Percentiles rank a stretch among this genome's conserved stretches.
Conservation (phyloP, 2,888 invertebrate species). For the Sepiola atlantica region DNA sequence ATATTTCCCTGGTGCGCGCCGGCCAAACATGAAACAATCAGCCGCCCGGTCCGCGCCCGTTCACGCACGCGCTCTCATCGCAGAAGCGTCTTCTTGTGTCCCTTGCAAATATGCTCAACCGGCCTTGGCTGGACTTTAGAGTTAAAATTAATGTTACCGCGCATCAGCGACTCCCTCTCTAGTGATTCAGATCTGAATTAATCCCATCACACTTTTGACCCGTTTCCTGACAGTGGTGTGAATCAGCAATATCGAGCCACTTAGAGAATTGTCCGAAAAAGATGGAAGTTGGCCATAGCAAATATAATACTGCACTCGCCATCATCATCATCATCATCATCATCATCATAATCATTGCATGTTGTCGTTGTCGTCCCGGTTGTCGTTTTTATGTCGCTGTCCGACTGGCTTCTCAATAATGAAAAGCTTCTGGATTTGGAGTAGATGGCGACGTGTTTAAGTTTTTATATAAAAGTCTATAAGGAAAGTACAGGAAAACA, state of each 20-base stretch:
- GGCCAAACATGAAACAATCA: constrained; percentile 2
- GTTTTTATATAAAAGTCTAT: not conserved
- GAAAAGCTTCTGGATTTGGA: not conserved
- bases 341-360: not conserved
- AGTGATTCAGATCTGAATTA: constrained; percentile 32
- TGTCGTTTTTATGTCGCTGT: not conserved
- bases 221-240: constrained; percentile 24
- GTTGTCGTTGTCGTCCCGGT: not conserved
- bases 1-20: constrained; percentile 32
- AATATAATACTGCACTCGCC: not conserved
- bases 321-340: not conserved
- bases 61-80: not conserved
- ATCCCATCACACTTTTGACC: constrained; percentile 23
- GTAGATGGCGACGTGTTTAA: not conserved
- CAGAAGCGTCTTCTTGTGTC: constrained; percentile 7
- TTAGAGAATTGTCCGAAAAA: constrained; percentile 23
- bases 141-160: constrained; percentile 17
- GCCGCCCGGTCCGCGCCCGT: not conserved
- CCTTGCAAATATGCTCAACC: constrained; percentile 9
- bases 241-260: constrained; percentile 18
- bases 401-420: not conserved
- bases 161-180: constrained; percentile 32
- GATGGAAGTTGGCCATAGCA: not conserved
- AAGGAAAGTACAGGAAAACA: not conserved
- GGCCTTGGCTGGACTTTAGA: constrained; percentile 10